phyloP scores from a whole-genome alignment of 1,140 invertebrate species.

The Pentalonia nigronervosa region DNA sequence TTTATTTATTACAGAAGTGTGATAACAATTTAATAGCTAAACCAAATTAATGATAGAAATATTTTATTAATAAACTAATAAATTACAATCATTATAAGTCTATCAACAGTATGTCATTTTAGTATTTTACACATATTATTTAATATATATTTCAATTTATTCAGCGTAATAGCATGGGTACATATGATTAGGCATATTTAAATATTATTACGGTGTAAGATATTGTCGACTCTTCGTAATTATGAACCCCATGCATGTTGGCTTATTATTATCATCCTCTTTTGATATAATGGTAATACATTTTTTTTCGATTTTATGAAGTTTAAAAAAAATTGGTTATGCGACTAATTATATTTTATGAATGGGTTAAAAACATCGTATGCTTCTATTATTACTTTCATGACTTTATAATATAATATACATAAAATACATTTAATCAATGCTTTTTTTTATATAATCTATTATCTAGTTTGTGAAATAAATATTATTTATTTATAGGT shows the following conservation, averaged over 20 bases:
- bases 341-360: not conserved
- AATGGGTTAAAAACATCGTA: not conserved
- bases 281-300: not conserved
- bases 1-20: not conserved
- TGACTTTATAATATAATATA: too few species aligned
- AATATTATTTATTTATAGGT: not conserved
- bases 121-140: too few species aligned
- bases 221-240: not conserved
- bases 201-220: not conserved
- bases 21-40: not conserved
- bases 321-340: not conserved
- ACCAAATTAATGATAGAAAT: not conserved
- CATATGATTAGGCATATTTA: not conserved
- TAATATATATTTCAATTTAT: not conserved
- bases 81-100: not conserved
- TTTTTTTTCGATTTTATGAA: not conserved
- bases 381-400: not conserved
- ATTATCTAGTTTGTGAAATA: not conserved
- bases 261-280: not conserved
- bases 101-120: too few species aligned
- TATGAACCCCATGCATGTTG: not conserved
- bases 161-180: not conserved
- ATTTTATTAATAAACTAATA: not conserved
- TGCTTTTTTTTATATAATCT: not conserved
- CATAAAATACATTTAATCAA: too few species aligned